Base-by-base conservation (phyloP, 1,140 invertebrate genomes). In the Carcinoscorpius rotundicauda region DNA sequence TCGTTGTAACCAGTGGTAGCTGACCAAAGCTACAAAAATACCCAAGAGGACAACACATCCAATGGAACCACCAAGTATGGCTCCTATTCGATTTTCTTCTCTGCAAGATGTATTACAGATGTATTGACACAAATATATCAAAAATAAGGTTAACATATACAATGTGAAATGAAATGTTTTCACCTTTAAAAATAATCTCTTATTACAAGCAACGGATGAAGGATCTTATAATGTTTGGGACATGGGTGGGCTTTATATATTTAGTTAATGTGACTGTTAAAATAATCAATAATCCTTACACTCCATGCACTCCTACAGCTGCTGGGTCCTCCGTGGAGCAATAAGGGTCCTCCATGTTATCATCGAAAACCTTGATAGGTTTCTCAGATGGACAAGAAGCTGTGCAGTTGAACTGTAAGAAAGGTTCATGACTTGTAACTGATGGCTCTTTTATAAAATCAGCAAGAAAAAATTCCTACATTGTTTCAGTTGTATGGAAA, bases 341-440 rank as follows among this genome's bases (percentile, higher is more conserved):
- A 64, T 87, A 92, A 0, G 89, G 86, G 63, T 91, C 88, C 8
- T 82, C 80, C 8, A 64, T 66, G 69, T 86, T 85, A 52, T 83
- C 82, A 3, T 84, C 83, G 70, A 87, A 89, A 59, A 88, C 85
- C 75, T 88, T 87, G 71, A 90, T 84, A 0, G 88, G 88, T 67
- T 83, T 82, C 55, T 90, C 85, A 0, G 80, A 71, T 0, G 95
- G 93, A 75, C 94, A 97, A 4, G 79, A 81, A 1, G 85, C 81
- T 0, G 92, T 91, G 74, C 94, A 98, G 69, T 91, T 91, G 75
- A 97, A 97, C 80, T 83, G 72, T 29, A 29, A 29, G 29, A 29
- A 29, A 29, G 29, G 29, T 29, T 29, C 29, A 29, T 29, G 29
- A 29, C 29, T 29, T 29, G 29, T 29, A 29, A 29, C 29, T 29